These are phyloP conservation scores for Ictidomys tridecemlineatus DNA, from an alignment of 2,113 vertebrate genomes.

Conservation along the genomic window DNA sequence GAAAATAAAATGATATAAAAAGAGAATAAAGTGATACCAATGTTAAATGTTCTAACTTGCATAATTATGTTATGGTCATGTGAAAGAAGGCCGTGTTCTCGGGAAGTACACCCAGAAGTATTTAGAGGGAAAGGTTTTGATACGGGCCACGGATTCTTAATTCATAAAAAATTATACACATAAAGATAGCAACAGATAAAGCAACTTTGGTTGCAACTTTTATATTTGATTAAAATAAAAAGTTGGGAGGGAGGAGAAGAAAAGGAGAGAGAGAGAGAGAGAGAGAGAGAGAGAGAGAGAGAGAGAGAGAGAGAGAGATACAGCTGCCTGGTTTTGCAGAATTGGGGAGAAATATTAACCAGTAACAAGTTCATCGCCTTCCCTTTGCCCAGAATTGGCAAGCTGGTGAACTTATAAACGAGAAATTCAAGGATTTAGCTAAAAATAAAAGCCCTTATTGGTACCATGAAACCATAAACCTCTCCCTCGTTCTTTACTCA, in stretches of 20 bases:
- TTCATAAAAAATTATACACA: not conserved
- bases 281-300: not conserved
- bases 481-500: not conserved
- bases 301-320: not conserved
- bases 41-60: not conserved
- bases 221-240: conserved; percentile 34
- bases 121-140: not conserved
- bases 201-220: not conserved
- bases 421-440: conserved; percentile 65
- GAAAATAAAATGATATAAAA: not conserved
- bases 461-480: conserved; percentile 52
- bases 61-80: not conserved
- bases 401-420: conserved; percentile 50
- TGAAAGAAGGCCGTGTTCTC: not conserved
- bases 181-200: not conserved
- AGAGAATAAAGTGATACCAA: not conserved
- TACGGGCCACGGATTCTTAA: not conserved
- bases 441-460: conserved; percentile 61
- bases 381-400: not conserved
- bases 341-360: not conserved
- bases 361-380: not conserved
- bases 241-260: not conserved
- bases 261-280: not conserved
- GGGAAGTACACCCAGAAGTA: not conserved
- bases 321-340: not conserved